Base-by-base conservation (phyloP, 2,797 vertebrate genomes). In the Epinephelus malabaricus region DNA sequence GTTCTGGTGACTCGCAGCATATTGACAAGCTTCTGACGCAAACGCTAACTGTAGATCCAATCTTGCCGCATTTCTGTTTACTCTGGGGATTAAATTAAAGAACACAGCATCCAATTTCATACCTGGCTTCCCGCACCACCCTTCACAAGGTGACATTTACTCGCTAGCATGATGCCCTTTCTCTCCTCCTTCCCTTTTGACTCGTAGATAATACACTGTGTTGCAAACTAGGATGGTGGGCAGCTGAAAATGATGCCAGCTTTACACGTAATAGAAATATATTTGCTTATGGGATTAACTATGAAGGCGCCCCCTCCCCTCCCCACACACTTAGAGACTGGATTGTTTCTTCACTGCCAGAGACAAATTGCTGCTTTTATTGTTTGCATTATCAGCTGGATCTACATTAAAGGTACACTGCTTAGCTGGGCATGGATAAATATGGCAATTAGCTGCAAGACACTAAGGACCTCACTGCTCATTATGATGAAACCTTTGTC, bases 101-200 rank as follows among this genome's bases (percentile, higher is more conserved):
- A 94, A 95, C 93, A 94, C 89, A 80, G 89, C 82, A 82, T 92
- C 88, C 92, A 94, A 96, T 96, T 95, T 95, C 95, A 96, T 94
- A 94, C 94, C 94, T 93, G 88, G 88, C 89, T 95, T 95, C 91
- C 76, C 54, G 65, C 76, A 73, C 79, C 81, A 65, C 68, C 76
- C 78, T 69, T 88, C 80, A 74, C 77, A 88, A 86, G 79, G 83
- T 92, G 88, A 92, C 89, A 89, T 89, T 89, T 89, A 85, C 81
- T 81, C 43, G 27, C 81, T 54, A 79, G 78, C 80, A 81, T 64
- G 58, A 75, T 83, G 87, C 78, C 88, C 89, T 88, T 79, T 89
- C 85, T 73, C 55, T 49, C 54, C 61, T 30, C 64, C 79, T 47
- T 74, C 68, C 27, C 4, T 71, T 77, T 65, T 38, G 40, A 50